Evolutionary conservation across 2,113 vertebrate species (phyloP).

Genomic region (Nothobranchius furzeri): DNA sequence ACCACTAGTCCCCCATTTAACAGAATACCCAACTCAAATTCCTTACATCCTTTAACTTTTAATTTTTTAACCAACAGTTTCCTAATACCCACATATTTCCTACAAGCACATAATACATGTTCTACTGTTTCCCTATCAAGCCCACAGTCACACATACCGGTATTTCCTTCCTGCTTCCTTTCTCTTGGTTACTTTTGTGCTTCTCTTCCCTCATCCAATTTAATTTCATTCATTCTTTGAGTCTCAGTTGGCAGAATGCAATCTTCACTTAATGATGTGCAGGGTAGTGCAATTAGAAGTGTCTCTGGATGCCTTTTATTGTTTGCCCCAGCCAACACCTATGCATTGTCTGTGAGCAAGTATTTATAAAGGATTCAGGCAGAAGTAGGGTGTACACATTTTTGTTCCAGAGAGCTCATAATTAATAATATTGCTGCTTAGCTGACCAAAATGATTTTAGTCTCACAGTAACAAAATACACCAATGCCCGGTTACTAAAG

Average conservation of each 20-base stretch:
- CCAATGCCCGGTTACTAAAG: not conserved
- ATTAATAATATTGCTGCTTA: constrained; percentile 21
- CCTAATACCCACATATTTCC: no score
- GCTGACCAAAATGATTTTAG: constrained; percentile 13
- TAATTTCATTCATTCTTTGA: constrained; percentile 32
- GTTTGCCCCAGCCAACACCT: not conserved
- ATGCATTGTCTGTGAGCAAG: not conserved
- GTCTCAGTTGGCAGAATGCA: constrained; percentile 46
- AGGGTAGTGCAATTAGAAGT: constrained; percentile 46
- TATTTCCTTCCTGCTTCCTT: not conserved
- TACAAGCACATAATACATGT: no score
- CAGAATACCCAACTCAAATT: no score
- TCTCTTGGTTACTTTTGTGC: constrained; percentile 1
- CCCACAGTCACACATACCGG: no score
- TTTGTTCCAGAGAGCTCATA: constrained; percentile 8
- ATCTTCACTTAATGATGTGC: constrained; percentile 53
- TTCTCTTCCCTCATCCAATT: constrained; percentile 9
- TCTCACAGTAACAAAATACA: constrained; percentile 9
- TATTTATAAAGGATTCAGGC: not conserved
- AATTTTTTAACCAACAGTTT: no score
- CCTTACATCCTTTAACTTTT: no score
- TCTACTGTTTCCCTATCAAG: no score
- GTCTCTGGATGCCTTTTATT: constrained; percentile 42
- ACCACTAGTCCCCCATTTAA: no score
- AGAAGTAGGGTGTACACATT: not conserved